Evolutionary conservation across 37 sponge, comb jelly and placozoan species (phyloP).

Genomic region (Mnemiopsis leidyi): DNA sequence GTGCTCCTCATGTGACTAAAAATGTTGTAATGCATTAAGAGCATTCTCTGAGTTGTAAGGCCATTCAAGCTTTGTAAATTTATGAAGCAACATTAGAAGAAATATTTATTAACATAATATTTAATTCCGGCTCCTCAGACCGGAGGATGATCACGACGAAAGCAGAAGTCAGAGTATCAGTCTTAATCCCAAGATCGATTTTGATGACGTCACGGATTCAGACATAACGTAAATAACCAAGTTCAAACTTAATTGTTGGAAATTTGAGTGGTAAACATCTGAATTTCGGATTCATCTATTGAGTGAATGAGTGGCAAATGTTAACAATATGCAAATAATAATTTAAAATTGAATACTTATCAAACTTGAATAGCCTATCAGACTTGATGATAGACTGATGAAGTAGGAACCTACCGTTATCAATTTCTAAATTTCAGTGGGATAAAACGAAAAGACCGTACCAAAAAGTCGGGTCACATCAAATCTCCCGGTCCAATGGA

Average conservation of each 20-base stretch:
- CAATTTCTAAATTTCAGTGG: too few species aligned
- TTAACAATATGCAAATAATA: too few species aligned
- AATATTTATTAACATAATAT: neutral
- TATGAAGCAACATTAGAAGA: neutral
- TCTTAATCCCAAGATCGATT: neutral
- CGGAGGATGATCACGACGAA: neutral
- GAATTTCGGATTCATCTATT: too few species aligned
- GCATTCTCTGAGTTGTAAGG: neutral
- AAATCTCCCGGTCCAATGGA: neutral
- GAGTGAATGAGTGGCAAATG: too few species aligned
- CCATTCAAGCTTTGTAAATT: neutral
- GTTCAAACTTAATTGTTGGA: too few species aligned
- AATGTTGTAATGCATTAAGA: too few species aligned
- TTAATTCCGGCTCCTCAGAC: neutral
- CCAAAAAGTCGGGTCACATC: neutral
- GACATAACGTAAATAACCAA: neutral
- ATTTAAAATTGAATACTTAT: too few species aligned
- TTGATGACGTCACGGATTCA: neutral
- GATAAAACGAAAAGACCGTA: neutral
- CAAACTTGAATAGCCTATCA: too few species aligned
- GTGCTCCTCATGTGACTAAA: too few species aligned
- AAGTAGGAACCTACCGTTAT: too few species aligned
- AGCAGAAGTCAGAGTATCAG: neutral
- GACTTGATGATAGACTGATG: too few species aligned
- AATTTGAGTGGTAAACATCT: too few species aligned